Evolutionary conservation across 53 echinoderm and acorn worm species (phyloP).

Genomic region (Actinopyga echinites): DNA sequence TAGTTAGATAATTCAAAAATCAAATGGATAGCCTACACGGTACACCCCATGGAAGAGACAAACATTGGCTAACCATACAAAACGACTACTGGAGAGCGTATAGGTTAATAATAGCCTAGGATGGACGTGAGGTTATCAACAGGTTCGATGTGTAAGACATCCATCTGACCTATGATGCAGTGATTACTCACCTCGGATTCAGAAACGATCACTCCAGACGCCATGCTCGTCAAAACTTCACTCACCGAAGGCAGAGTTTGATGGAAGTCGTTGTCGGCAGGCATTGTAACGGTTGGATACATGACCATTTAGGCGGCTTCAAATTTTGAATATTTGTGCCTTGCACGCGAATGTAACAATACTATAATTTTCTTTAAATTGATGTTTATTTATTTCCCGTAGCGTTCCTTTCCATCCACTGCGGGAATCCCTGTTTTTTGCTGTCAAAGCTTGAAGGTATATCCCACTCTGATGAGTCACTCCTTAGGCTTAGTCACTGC

Average conservation of each 20-base stretch:
- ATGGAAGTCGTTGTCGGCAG: conserved; percentile 67
- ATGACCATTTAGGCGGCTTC: conserved; percentile 62
- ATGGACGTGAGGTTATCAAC: background rate
- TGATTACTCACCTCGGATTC: conserved; percentile 75
- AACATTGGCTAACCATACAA: no score
- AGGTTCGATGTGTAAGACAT: background rate
- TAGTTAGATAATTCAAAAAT: no score
- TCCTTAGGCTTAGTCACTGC: conserved; percentile 30
- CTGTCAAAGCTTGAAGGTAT: conserved; percentile 38
- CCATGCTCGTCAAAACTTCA: conserved; percentile 88
- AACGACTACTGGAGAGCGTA: no score
- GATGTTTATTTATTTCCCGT: conserved; percentile 46
- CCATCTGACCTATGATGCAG: conserved; percentile 27
- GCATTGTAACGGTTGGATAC: conserved; percentile 85
- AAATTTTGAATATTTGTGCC: background rate
- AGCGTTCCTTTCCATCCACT: conserved; percentile 36
- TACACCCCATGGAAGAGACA: no score
- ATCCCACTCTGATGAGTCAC: conserved; percentile 45
- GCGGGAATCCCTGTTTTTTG: conserved; percentile 46
- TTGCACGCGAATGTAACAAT: no score
- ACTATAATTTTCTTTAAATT: no score
- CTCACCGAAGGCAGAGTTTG: conserved; percentile 64
- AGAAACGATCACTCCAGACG: conserved; percentile 83
- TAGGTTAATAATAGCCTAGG: background rate
- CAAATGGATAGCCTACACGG: no score